phyloP scores from a whole-genome alignment of 2,797 vertebrate species.

The Phoeniculus purpureus region DNA sequence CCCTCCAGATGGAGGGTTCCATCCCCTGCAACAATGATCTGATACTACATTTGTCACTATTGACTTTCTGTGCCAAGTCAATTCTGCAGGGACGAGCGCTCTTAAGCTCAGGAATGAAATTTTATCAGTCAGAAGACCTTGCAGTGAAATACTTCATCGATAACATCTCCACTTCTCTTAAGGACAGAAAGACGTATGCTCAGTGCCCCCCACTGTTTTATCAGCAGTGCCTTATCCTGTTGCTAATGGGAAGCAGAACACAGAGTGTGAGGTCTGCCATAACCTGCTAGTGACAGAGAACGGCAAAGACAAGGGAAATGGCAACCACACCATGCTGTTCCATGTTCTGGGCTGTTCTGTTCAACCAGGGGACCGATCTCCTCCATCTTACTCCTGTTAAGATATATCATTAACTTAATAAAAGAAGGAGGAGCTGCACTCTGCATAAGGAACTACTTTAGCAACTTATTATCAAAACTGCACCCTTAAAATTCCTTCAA shows the following conservation, averaged over 20 bases:
- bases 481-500: neutral
- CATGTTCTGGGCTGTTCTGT: fast-evolving
- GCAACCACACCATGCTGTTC: fast-evolving
- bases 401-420: neutral
- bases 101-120: neutral
- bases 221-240: neutral
- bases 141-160: neutral
- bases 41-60: neutral
- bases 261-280: neutral
- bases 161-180: neutral
- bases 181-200: neutral
- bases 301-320: too few relatives aligned
- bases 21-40: neutral
- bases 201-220: neutral
- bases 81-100: fast-evolving
- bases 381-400: neutral
- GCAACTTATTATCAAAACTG: neutral
- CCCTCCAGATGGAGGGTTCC: neutral
- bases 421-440: neutral
- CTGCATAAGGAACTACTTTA: neutral
- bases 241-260: neutral
- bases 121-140: neutral
- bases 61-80: neutral
- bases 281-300: neutral
- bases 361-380: neutral